Conservation (phyloP, 2,888 invertebrate genomes). For the Teleiodes luculella region DNA sequence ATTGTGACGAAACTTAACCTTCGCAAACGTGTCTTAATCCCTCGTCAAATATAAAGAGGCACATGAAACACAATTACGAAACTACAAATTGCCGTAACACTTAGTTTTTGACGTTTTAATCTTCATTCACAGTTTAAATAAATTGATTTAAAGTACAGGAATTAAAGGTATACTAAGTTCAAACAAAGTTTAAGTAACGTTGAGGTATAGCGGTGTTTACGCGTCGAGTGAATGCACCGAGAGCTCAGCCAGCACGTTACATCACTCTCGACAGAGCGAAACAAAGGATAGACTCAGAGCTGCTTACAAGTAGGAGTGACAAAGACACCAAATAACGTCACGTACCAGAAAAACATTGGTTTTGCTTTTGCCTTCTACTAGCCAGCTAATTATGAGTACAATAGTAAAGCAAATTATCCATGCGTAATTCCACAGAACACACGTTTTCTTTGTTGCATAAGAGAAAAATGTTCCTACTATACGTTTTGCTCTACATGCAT, state of each 20-base stretch:
- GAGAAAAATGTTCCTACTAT: neutral
- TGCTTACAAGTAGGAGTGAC: conserved; percentile 19
- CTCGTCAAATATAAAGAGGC: conserved; percentile 25
- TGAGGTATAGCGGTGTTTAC: conserved; percentile 55
- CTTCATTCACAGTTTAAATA: neutral
- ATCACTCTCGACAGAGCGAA: conserved; percentile 46
- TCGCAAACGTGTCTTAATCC: conserved; percentile 51
- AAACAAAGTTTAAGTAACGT: conserved; percentile 28
- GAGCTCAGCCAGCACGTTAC: conserved; percentile 40
- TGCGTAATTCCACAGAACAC: conserved; percentile 30
- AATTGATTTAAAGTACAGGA: conserved; percentile 21
- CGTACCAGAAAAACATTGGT: neutral
- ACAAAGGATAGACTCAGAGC: conserved; percentile 12
- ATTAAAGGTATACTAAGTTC: conserved; percentile 16
- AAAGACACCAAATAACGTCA: conserved; percentile 20
- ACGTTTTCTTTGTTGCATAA: neutral
- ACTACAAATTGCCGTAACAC: neutral
- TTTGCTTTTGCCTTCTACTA: neutral
- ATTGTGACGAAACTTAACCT: conserved; percentile 68
- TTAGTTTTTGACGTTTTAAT: neutral
- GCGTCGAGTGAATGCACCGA: conserved; percentile 66
- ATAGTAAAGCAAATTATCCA: conserved; percentile 43
- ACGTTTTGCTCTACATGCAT: no score
- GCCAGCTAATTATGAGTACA: conserved; percentile 12
- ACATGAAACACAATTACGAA: conserved; percentile 7